phyloP scores from a whole-genome alignment of 30 jellyfish, hydroid and myxozoan species.

The Cassiopea xamachana region DNA sequence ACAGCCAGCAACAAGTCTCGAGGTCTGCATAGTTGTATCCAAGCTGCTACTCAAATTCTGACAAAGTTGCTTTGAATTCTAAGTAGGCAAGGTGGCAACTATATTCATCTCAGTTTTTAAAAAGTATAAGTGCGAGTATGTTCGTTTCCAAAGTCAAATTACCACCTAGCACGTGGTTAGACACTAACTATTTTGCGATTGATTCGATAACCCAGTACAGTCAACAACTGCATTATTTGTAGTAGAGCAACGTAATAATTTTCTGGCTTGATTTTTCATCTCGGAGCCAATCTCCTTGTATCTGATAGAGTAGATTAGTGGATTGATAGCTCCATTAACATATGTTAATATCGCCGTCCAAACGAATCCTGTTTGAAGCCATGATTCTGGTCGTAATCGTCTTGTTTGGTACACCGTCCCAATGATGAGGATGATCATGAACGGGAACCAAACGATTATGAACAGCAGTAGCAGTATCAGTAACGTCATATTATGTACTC shows the following conservation, averaged over 20 bases:
- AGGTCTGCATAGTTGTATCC: too few relatives aligned
- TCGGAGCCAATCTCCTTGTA: constrained; percentile 60
- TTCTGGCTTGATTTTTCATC: constrained; percentile 16
- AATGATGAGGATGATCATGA: constrained; percentile 47
- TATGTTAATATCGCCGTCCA: constrained; percentile 76
- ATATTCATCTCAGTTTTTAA: too few relatives aligned
- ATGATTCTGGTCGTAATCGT: constrained; percentile 12
- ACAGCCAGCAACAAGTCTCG: too few relatives aligned
- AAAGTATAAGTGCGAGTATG: too few relatives aligned
- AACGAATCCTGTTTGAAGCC: constrained; percentile 52
- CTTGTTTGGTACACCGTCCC: constrained; percentile 37
- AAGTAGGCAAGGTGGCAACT: too few relatives aligned
- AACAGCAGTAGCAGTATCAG: constrained; percentile 33
- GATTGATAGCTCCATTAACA: constrained; percentile 74
- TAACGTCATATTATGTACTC: constrained; percentile 31
- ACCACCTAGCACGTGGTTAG: too few relatives aligned
- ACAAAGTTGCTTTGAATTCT: too few relatives aligned
- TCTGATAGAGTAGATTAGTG: constrained; percentile 61
- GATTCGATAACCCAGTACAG: neutral
- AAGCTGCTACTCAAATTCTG: too few relatives aligned
- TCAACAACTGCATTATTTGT: constrained; percentile 12
- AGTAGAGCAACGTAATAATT: neutral
- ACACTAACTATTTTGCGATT: neutral
- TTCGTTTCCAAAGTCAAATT: too few relatives aligned
- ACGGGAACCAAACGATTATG: constrained; percentile 74